Evolutionary conservation across 2,113 vertebrate species (phyloP), one percentile per base, ranked within the genome.

Genomic region (Pachyramphus minor): DNA sequence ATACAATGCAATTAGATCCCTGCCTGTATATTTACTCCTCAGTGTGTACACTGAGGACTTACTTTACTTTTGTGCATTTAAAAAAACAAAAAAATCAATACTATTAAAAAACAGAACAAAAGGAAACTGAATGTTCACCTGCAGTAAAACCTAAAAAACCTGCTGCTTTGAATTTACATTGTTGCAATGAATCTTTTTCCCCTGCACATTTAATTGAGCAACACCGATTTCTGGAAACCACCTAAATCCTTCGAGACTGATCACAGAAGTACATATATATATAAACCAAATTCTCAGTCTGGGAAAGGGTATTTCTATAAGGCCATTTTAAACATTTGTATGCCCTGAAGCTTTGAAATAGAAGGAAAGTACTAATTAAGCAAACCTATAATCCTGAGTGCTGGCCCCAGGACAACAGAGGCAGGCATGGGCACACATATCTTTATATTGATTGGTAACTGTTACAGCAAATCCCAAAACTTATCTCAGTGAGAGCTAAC

Each of bases 51-150:
- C 87, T 28, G 52, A 96, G 89, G 84, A 91, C 82, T 93, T 58
- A 71, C n/a, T 90, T 93, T 47, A 86, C 86, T 89, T 95, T 27
- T 73, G 79, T 60, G 85, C 67, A n/a, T 79, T 90, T 44, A 12
- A 58, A 53, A 16, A 59, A 59, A 35, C 35, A 59, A 90, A 78
- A 94, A 95, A 83, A 92, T 95, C 93, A 93, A 95, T 94, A 93
- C 84, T 66, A 74, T 93, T 93, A 89, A 84, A 93, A 89, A 92
- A 33, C 59, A 83, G 92, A 92, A 87, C 69, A 89, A 92, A 93
- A 90, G 73, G 58, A 95, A 95, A 91, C 62, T 8, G 60, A 78
- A 62, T 11, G 24, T 64, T 87, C 87, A 82, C 47, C 25, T 60
- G 59, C 63, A 90, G 59, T 84, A 94, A 91, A 89, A 94, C 41